Evolutionary conservation across 2,113 vertebrate genomes (phyloP).

Genomic region (Petrocephalus microphthalmus): DNA sequence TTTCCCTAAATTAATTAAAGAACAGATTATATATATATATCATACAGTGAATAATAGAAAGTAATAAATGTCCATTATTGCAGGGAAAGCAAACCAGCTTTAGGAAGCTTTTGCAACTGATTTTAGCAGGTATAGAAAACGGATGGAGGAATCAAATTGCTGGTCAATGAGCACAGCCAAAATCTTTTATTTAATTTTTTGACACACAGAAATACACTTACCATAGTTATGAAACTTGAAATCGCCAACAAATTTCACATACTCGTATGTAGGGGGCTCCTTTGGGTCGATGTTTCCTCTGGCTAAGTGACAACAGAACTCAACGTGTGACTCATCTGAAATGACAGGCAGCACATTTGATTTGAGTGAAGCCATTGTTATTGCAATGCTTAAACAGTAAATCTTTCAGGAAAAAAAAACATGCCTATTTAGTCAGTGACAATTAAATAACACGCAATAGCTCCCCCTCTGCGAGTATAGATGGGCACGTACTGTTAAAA

Average conservation of each 20-base stretch:
- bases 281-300: slow-evolving; percentile 69
- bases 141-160: neutral
- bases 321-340: slow-evolving; percentile 73
- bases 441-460: neutral
- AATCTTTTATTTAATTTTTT: neutral
- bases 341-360: slow-evolving; percentile 19
- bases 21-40: neutral
- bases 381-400: neutral
- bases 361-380: neutral
- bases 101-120: neutral
- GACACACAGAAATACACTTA: slow-evolving; percentile 52
- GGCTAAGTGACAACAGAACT: slow-evolving; percentile 90
- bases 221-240: slow-evolving; percentile 81
- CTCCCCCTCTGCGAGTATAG: neutral
- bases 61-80: neutral
- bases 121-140: neutral
- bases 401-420: neutral
- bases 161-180: neutral
- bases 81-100: neutral
- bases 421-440: neutral
- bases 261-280: slow-evolving; percentile 70
- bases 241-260: slow-evolving; percentile 84
- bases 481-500: neutral
- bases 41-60: neutral
- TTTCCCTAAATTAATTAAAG: neutral